phyloP scores from a whole-genome alignment of 2,797 vertebrate genomes.

The Hirundo rustica region DNA sequence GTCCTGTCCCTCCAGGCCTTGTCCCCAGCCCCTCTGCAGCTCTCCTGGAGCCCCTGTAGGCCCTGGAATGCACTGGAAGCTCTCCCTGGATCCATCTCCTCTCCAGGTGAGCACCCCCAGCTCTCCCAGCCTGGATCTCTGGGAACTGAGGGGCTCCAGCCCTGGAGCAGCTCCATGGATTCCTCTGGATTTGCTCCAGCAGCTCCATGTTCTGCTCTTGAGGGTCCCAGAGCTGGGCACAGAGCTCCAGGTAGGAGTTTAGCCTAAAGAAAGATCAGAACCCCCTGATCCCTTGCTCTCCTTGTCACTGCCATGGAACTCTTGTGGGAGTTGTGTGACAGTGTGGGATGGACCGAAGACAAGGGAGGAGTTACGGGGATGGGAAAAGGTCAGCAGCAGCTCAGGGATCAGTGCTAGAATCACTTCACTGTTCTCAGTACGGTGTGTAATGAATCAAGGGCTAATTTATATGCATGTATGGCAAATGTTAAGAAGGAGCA shows the following conservation, averaged over 20 bases:
- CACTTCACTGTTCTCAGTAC: neutral
- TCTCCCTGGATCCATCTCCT: fast-evolving
- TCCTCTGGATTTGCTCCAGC: fast-evolving
- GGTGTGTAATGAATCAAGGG: neutral
- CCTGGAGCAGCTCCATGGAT: neutral
- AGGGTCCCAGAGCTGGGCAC: neutral
- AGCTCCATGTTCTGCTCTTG: fast-evolving
- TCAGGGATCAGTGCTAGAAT: neutral
- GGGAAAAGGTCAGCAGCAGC: neutral
- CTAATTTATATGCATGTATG: neutral
- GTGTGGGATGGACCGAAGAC: neutral
- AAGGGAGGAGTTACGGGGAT: neutral
- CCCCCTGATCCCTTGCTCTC: neutral
- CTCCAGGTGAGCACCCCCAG: fast-evolving
- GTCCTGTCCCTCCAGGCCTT: neutral
- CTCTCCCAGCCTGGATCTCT: neutral
- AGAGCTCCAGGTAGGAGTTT: neutral
- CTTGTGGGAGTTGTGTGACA: fast-evolving
- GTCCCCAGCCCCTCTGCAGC: neutral
- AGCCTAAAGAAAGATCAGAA: neutral
- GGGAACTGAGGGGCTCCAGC: neutral
- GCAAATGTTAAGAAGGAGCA: neutral
- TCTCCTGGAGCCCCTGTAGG: neutral
- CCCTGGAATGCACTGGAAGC: neutral
- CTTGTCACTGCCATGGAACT: neutral